phyloP scores from a whole-genome alignment of 2,797 vertebrate genomes.

The Melanotaenia trifasciata region DNA sequence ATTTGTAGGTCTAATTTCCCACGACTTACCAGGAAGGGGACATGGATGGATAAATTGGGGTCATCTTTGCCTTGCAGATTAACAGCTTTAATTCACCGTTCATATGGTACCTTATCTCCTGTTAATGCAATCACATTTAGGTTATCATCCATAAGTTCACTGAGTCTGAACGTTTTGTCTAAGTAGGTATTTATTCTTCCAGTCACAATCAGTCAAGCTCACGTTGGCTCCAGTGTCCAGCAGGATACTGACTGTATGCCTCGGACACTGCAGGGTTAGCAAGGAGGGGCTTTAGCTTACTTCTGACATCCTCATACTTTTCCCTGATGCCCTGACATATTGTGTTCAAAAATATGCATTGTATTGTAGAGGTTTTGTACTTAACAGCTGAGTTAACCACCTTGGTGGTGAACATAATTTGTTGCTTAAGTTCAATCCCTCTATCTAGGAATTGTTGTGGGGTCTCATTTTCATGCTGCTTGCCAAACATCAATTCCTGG shows the following conservation, averaged over 20 bases:
- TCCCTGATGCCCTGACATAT: not conserved
- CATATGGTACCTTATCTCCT: not conserved
- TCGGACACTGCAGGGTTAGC: not conserved
- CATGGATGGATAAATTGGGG: not conserved
- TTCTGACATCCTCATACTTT: not conserved
- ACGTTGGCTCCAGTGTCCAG: not conserved
- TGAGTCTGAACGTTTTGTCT: not conserved
- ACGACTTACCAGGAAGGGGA: not conserved
- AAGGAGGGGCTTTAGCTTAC: not conserved
- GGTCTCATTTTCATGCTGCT: conserved; percentile 14
- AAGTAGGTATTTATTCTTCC: not conserved
- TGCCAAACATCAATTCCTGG: conserved; percentile 14
- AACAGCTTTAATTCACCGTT: not conserved
- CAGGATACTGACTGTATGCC: not conserved
- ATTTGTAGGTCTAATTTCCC: not conserved
- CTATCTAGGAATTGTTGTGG: conserved; percentile 28
- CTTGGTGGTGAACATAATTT: not conserved
- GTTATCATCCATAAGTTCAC: not conserved
- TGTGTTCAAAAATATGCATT: conserved; percentile 10
- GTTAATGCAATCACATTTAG: not conserved
- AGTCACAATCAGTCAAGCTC: not conserved
- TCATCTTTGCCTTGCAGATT: conserved; percentile 1
- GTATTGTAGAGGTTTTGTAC: conserved; percentile 7
- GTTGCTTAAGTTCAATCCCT: conserved; percentile 25
- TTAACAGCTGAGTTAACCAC: conserved; percentile 7